Evolutionary conservation across 1,140 invertebrate genomes (phyloP).

Genomic region (Octopus bimaculoides): DNA sequence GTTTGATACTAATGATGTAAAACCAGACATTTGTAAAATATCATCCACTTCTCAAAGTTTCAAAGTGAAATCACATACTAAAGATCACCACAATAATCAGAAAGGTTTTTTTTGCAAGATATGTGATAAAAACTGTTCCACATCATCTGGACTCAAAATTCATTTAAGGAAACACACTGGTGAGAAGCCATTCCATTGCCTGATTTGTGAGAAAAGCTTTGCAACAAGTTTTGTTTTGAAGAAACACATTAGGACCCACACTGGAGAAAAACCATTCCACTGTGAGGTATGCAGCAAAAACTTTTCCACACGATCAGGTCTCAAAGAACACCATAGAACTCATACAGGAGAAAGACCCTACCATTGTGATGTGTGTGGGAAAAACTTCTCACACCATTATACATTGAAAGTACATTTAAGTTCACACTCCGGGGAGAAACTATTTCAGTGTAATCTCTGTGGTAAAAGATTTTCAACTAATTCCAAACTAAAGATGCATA

Average conservation of each 20-base stretch:
- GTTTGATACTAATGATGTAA: too few species aligned
- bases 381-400: constrained; percentile 56
- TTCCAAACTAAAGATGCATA: constrained; percentile 87
- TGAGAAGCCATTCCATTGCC: too few species aligned
- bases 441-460: constrained; percentile 76
- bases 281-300: constrained; percentile 18
- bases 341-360: constrained; percentile 31
- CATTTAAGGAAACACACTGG: too few species aligned
- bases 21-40: too few species aligned
- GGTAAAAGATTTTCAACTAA: constrained; percentile 79
- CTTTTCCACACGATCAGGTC: constrained; percentile 44
- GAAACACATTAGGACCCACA: constrained; percentile 57
- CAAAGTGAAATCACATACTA: too few species aligned
- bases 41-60: too few species aligned
- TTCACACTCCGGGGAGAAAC: constrained; percentile 55
- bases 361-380: constrained; percentile 66
- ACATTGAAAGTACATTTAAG: constrained; percentile 71
- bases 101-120: too few species aligned
- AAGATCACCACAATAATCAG: too few species aligned
- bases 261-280: constrained; percentile 51
- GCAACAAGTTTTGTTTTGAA: not conserved
- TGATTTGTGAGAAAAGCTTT: not conserved
- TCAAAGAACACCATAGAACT: constrained; percentile 25
- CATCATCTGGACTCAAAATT: too few species aligned
- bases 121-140: too few species aligned